Percentiles rank a stretch among this genome's conserved stretches.
Conservation (phyloP, 2,888 invertebrate species). For the Zygaena filipendulae region DNA sequence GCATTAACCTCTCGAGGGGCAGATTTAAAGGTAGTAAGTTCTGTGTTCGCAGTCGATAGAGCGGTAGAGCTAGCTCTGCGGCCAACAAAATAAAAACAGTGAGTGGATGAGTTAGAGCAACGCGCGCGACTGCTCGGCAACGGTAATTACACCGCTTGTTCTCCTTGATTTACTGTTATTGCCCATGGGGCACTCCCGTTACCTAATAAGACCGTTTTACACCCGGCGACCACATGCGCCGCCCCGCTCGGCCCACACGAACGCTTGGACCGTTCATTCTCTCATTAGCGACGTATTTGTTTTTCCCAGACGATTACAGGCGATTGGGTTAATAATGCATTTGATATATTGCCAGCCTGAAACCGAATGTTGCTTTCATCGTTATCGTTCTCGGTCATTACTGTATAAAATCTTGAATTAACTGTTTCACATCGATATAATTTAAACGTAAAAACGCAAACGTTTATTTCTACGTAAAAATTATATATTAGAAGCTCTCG, state of each 20-base stretch:
- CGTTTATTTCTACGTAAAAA: too few relatives aligned
- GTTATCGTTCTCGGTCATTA: slow-evolving; percentile 22
- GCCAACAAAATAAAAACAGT: slow-evolving; percentile 65
- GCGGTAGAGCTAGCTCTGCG: slow-evolving; percentile 48
- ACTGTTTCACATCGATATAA: too few relatives aligned
- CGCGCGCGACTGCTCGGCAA: slow-evolving; percentile 60
- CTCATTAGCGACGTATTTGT: slow-evolving; percentile 61
- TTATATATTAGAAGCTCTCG: too few relatives aligned
- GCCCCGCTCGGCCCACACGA: slow-evolving; percentile 25
- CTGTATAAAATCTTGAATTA: too few relatives aligned
- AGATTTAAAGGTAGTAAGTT: slow-evolving; percentile 64
- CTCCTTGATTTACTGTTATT: slow-evolving; percentile 70
- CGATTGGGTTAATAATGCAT: slow-evolving; percentile 58
- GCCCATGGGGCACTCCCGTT: slow-evolving; percentile 66
- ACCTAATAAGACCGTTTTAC: slow-evolving; percentile 68
- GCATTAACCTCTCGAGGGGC: slow-evolving; percentile 55
- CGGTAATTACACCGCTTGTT: slow-evolving; percentile 71
- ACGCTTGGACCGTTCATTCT: slow-evolving; percentile 51
- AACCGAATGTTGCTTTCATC: slow-evolving; percentile 31
- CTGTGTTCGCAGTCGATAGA: slow-evolving; percentile 58
- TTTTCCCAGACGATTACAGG: slow-evolving; percentile 50
- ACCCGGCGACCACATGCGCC: slow-evolving; percentile 61
- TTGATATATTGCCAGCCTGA: slow-evolving; percentile 47
- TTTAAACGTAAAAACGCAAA: too few relatives aligned
- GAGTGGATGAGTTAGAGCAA: slow-evolving; percentile 64